Base-by-base conservation (phyloP, 2,113 vertebrate genomes). In the Origma solitaria region DNA sequence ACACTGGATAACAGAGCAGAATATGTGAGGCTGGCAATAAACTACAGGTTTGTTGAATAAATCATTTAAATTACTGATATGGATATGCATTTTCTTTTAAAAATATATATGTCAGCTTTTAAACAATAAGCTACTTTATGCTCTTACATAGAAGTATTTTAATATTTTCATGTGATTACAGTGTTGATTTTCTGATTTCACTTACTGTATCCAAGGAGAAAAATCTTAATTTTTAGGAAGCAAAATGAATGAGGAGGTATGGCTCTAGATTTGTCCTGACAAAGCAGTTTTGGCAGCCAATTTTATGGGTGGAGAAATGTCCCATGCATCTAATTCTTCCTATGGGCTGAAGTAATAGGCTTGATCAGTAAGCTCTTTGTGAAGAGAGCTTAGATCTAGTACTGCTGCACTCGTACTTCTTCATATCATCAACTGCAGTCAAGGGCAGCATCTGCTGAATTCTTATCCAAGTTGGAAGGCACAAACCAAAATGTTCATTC, bases 1-100 rank as follows among this genome's bases (percentile, higher is more conserved):
- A 99, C 99, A 35, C 97, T 99, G 97, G 99, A 99, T 94, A 99
- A 99, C 79, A 99, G 99, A 3, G 98, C 99, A 0, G 99, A 99
- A 92, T 99, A 99, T 22, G 99, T 99, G 84, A 98, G 99, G 70
- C 98, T 99, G 53, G 99, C 99, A 53, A 99, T 99, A 82, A 99
- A 99, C 96, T 99, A 99, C 98, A 99, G 99, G 99, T 99, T 84
- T 87, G 97, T 96, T 69, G 38, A 79, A 71, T 38, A 84, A 51
- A 18, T 79, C 1, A 30, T 54, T 78, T 35, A 31, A 68, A 60
- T 81, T 82, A 62, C n/a, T 78, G 31, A 53, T 18, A n/a, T 37
- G 7, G 68, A 19, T 47, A 60, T 56, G 19, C 11, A 35, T 92
- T 85, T 92, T 81, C 10, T 70, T 91, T 75, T 30, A 2, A 38